Evolutionary conservation across 1,140 invertebrate species (phyloP), one percentile per base, ranked within the genome.

Genomic region (Nomia melanderi): DNA sequence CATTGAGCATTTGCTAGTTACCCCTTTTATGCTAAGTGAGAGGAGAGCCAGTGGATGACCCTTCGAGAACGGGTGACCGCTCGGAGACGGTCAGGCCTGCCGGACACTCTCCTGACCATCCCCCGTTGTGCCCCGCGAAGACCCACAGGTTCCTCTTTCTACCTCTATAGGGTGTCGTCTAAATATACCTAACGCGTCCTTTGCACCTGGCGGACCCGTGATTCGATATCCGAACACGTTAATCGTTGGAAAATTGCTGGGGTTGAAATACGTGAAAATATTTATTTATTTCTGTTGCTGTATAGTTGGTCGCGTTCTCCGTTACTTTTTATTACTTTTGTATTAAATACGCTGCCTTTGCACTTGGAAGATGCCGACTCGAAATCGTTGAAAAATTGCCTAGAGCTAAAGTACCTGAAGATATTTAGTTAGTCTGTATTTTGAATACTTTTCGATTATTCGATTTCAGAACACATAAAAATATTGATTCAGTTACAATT

Each of bases 1-100:
- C 83, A 89, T 88, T 90, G 82, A 88, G 77, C 86, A 85, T 83
- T 88, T 84, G 87, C 86, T 88, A 88, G 83, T 91, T 89, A 90
- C 89, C 90, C n/a, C 90, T 89, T 91, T 92, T 92, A 91, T 92
- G 91, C 90, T 89, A 92, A 91, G 89, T 87, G 88, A 91, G 89
- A 90, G 88, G 66, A 78, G 76, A 85, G 83, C 85, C 83, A 82
- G 87, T 83, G 87, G 89, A 91, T 91, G 90, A 91, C 90, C 90
- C 85, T 86, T 59, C n/a, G 27, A 71, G 36, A 73, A 70, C 50
- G 65, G 84, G 78, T 85, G 79, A 81, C 75, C 83, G 83, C 67
- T 79, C 50, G 86, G 59, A 67, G 78, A 81, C 76, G 85, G 85
- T 82, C 83, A 70, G 59, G 83, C 87, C 80, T 73, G 62, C 89